Percentiles rank a stretch among this genome's conserved stretches.
phyloP scores from a whole-genome alignment of 92 coral and sea anemone genomes.

The Phymanthus crucifer region DNA sequence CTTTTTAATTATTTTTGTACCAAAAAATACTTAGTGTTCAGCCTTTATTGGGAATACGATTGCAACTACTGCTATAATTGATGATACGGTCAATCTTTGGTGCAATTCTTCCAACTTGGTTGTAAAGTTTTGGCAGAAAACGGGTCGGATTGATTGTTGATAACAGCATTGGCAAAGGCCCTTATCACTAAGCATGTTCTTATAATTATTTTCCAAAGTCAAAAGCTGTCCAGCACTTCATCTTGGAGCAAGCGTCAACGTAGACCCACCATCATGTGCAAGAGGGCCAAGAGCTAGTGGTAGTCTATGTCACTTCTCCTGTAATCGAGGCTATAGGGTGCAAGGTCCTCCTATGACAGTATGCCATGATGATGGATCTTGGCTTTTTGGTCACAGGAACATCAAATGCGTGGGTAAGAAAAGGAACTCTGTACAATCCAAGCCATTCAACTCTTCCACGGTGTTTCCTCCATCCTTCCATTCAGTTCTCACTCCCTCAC shows the following conservation, averaged over 20 bases:
- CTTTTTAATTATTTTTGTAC: background rate
- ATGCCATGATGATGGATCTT: slow-evolving; percentile 68
- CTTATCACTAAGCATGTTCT: no score
- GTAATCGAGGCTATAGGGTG: slow-evolving; percentile 56
- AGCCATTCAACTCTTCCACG: background rate
- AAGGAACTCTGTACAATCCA: background rate
- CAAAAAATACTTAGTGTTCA: background rate
- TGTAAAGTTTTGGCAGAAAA: no score
- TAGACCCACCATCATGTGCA: slow-evolving; percentile 43
- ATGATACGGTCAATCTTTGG: background rate
- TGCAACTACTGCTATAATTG: background rate
- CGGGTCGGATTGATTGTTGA: no score
- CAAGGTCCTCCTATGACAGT: slow-evolving; percentile 59
- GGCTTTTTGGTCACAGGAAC: slow-evolving; percentile 55
- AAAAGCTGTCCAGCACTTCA: slow-evolving; percentile 37
- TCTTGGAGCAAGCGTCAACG: slow-evolving; percentile 7
- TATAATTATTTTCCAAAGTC: background rate
- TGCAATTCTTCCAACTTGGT: no score
- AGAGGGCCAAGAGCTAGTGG: slow-evolving; percentile 56
- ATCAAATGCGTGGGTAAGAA: slow-evolving; percentile 63
- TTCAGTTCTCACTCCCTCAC: background rate
- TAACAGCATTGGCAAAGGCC: no score
- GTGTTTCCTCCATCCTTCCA: background rate
- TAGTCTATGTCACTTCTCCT: slow-evolving; percentile 53
- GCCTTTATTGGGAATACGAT: background rate